Percentiles rank a stretch among this genome's conserved stretches.
Evolutionary conservation across 2,113 vertebrate genomes (phyloP).

Genomic region (Clarias magur): DNA sequence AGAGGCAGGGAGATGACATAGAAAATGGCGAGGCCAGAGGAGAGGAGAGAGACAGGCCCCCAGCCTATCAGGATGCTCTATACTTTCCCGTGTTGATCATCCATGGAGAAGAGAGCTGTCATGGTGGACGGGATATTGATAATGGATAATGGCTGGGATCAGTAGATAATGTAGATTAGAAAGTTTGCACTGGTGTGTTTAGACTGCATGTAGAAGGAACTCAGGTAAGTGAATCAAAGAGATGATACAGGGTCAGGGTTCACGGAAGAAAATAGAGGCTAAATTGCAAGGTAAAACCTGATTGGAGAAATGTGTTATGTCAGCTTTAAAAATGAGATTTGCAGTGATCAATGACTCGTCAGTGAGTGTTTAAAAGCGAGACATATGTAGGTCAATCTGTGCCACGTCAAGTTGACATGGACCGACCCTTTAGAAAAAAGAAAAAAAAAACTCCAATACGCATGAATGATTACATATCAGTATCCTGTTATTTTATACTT

Average conservation of each 20-base stretch:
- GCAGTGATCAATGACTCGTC: constrained; percentile 17
- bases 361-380: constrained; percentile 31
- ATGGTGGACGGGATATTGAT: constrained; percentile 53
- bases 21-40: constrained; percentile 34
- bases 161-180: constrained; percentile 23
- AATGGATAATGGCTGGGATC: constrained; percentile 36
- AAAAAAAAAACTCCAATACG: constrained; percentile 22
- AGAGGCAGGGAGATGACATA: constrained; percentile 34
- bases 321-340: constrained; percentile 8
- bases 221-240: constrained; percentile 19
- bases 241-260: constrained; percentile 4
- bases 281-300: constrained; percentile 11
- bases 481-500: constrained; percentile 43
- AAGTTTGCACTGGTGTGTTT: constrained; percentile 32
- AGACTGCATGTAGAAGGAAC: constrained; percentile 28
- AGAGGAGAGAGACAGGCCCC: constrained; percentile 60
- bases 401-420: constrained; percentile 18
- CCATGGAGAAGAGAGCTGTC: constrained; percentile 74
- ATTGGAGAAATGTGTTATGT: constrained; percentile 5
- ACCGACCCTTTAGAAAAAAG: constrained; percentile 27
- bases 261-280: constrained; percentile 16
- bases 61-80: constrained; percentile 75
- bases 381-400: constrained; percentile 19
- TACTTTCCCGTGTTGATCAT: constrained; percentile 78
- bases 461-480: constrained; percentile 47